Base-by-base conservation (phyloP, 2,113 vertebrate species). In the Silurus glanis region DNA sequence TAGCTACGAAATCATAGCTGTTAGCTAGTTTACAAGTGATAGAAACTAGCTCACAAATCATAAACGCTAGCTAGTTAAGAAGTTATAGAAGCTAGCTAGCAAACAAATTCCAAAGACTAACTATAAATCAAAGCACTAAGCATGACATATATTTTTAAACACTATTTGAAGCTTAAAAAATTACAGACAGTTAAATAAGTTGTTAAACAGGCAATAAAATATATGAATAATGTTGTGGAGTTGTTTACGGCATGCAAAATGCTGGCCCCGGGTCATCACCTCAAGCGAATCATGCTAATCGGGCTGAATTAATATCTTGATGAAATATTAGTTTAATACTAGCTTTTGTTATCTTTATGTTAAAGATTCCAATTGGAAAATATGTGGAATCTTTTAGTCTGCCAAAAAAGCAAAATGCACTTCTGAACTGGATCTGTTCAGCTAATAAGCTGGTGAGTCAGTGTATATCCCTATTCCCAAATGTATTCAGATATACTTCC, bases 381-480 rank as follows among this genome's bases (percentile, higher is more conserved):
- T 56, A 9, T 56, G 13, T 58, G 7, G 19, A 79, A 58, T 58
- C 76, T 19, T 56, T 58, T 79, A 79, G 19, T 53, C 76, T 79
- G 23, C 76, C 25, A 28, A 79, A 79, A 58, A 79, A 58, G 13
- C 76, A 78, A 28, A 17, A 56, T 79, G 53, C 53, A 28, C 53
- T 79, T 79, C n/a, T 79, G 76, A 58, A 79, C n/a, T 28, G 75
- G 75, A 56, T 19, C 37, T 45, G 78, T 80, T 80, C 78, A 59
- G 78, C 56, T 80, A 80, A 59, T 80, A 80, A 80, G 58, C 78
- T 59, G 25, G 28, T 3, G 28, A 80, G 21, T 80, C 28, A 6
- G 28, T 59, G 14, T 45, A 59, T 58, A 67, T 66, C 62, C 62
- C 47, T 53, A 53, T 82, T 67, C 80, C 61, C 80, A 9, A 67